phyloP scores from a whole-genome alignment of 2,113 vertebrate species.

The Psammodynastes pulverulentus region DNA sequence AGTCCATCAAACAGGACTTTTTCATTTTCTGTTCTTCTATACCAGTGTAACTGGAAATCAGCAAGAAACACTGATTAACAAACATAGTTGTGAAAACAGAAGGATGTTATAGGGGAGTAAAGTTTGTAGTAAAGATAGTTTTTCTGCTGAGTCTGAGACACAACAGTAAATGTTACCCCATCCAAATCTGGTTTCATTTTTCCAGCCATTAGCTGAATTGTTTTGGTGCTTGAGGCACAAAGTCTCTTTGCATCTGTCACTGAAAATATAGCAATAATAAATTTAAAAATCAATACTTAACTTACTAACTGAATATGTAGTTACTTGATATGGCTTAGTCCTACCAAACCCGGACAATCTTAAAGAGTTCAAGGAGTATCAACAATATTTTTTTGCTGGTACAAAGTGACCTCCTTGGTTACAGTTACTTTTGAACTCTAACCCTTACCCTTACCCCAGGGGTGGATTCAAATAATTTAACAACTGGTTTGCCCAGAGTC shows the following conservation, averaged over 20 bases:
- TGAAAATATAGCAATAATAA: background rate
- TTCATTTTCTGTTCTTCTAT: background rate
- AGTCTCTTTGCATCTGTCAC: background rate
- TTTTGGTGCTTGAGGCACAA: background rate
- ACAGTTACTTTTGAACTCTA: background rate
- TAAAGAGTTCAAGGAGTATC: background rate
- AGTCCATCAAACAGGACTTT: background rate
- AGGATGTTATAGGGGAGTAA: background rate
- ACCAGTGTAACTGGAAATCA: background rate
- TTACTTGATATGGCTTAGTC: background rate
- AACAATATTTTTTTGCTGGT: background rate
- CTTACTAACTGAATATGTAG: background rate
- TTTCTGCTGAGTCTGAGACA: background rate
- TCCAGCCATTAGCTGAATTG: background rate
- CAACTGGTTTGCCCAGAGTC: too few species aligned
- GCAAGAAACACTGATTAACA: background rate
- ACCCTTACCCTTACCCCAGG: too few species aligned
- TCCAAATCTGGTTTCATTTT: background rate
- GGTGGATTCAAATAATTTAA: too few species aligned
- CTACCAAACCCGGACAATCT: background rate
- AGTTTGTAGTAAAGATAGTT: background rate
- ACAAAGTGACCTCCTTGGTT: background rate
- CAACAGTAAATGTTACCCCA: background rate
- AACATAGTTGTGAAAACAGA: background rate
- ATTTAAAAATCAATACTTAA: background rate